phyloP scores from a whole-genome alignment of 1,140 invertebrate species.

The Danaus melanippus region DNA sequence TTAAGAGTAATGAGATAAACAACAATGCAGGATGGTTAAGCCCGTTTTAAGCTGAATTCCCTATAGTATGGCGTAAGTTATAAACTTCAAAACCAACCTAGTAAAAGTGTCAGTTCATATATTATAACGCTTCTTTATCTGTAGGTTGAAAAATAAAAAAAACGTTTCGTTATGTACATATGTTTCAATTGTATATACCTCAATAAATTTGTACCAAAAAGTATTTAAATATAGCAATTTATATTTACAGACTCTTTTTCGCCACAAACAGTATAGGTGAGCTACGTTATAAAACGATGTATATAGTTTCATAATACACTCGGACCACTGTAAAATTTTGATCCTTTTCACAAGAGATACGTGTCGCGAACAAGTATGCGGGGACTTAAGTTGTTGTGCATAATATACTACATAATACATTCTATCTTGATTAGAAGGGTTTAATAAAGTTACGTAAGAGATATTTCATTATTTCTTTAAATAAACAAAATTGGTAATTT shows the following conservation, averaged over 20 bases:
- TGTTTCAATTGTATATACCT: too few species aligned
- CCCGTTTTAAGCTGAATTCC: constrained; percentile 36
- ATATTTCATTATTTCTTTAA: too few species aligned
- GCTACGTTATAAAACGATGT: too few species aligned
- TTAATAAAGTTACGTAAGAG: constrained; percentile 17
- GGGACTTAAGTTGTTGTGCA: constrained; percentile 41
- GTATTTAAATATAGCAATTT: too few species aligned
- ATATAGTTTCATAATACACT: constrained; percentile 5
- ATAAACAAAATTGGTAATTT: too few species aligned
- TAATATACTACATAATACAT: constrained; percentile 36
- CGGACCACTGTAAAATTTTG: constrained; percentile 23
- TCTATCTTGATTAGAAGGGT: constrained; percentile 41
- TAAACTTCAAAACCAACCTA: neutral
- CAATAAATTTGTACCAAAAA: too few species aligned
- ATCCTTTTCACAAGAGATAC: constrained; percentile 44
- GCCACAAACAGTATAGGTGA: too few species aligned
- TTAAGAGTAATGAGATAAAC: constrained; percentile 38
- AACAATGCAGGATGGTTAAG: constrained; percentile 37
- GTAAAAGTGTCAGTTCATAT: too few species aligned
- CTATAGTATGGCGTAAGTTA: constrained; percentile 19
- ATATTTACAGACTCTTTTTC: too few species aligned
- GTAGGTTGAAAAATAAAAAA: too few species aligned
- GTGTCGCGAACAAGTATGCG: constrained; percentile 38
- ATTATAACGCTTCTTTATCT: too few species aligned
- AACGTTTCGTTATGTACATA: too few species aligned